A percentile compares a stretch with the other conserved stretches of the same genome.
phyloP scores from a whole-genome alignment of 1,140 invertebrate genomes.

The Pogonognathellus flavescens region DNA sequence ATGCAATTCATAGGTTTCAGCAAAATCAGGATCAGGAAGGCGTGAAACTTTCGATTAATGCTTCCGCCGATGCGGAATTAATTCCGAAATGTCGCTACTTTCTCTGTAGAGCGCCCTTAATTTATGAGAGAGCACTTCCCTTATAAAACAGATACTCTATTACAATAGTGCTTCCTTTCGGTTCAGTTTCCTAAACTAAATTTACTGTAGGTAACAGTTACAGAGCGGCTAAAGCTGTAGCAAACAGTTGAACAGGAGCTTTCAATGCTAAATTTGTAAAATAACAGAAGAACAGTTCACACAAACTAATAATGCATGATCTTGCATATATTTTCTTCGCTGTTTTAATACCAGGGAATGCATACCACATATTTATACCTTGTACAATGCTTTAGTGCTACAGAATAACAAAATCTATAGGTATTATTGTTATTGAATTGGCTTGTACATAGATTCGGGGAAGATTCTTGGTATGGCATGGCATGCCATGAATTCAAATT shows the following conservation, averaged over 20 bases:
- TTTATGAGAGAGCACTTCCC: conserved; percentile 64
- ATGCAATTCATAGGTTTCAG: conserved; percentile 49
- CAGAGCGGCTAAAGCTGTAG: neutral
- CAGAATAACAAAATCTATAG: no score
- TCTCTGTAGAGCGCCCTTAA: conserved; percentile 52
- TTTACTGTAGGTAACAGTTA: neutral
- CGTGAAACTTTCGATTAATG: conserved; percentile 67
- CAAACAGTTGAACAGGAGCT: conserved; percentile 7
- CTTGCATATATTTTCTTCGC: conserved; percentile 25
- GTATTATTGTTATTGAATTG: no score
- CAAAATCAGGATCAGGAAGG: conserved; percentile 63
- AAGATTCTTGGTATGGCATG: conserved; percentile 1
- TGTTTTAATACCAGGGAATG: neutral
- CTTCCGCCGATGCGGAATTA: conserved; percentile 66
- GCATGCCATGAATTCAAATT: conserved; percentile 5
- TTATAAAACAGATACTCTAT: conserved; percentile 47
- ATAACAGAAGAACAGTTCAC: neutral
- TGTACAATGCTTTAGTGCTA: neutral
- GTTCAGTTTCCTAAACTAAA: neutral
- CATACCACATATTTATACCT: neutral
- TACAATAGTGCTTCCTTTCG: conserved; percentile 11
- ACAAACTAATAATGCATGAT: conserved; percentile 23
- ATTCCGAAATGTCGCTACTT: conserved; percentile 65
- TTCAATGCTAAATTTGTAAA: conserved; percentile 20
- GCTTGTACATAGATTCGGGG: neutral